A percentile compares a stretch with the other conserved stretches of the same genome.
Evolutionary conservation across 2,888 invertebrate species (phyloP).

Genomic region (Hypomecis punctinalis): DNA sequence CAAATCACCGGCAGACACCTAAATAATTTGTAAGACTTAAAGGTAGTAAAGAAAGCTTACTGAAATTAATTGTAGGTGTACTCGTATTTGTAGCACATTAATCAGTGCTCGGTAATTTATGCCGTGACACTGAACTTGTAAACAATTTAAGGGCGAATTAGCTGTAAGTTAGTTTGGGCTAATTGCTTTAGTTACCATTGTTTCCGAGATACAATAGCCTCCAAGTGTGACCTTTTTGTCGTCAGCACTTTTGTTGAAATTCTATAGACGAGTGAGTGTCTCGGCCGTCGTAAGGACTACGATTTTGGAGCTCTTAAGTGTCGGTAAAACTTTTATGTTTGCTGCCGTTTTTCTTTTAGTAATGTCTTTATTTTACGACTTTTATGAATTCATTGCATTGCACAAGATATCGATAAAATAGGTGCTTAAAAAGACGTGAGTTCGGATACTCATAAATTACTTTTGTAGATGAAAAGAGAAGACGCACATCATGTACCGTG

Average conservation of each 20-base stretch:
- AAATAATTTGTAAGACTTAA: conserved; percentile 21
- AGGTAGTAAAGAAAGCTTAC: conserved; percentile 24
- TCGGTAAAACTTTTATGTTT: too few relatives aligned
- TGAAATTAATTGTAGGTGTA: conserved; percentile 27
- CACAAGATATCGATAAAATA: too few relatives aligned
- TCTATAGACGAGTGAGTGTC: conserved; percentile 1
- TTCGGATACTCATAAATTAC: too few relatives aligned
- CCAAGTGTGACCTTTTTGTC: conserved; percentile 11
- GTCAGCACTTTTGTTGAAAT: conserved; percentile 7
- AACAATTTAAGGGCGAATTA: conserved; percentile 49
- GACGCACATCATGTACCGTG: too few relatives aligned
- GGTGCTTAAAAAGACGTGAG: too few relatives aligned
- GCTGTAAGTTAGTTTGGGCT: conserved; percentile 45
- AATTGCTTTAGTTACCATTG: conserved; percentile 52
- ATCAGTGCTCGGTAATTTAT: conserved; percentile 39
- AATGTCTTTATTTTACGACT: too few relatives aligned
- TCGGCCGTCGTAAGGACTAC: not conserved
- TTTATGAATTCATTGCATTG: too few relatives aligned
- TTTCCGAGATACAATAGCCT: conserved; percentile 42
- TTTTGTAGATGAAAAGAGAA: too few relatives aligned
- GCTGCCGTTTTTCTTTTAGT: too few relatives aligned
- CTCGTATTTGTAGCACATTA: conserved; percentile 33
- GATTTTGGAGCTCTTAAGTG: not conserved
- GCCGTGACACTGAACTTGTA: conserved; percentile 41
- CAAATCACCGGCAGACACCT: conserved; percentile 11